These are phyloP conservation scores for Agonopterix subpropinquella DNA, from an alignment of 2,888 invertebrate species.

Conservation along the genomic window DNA sequence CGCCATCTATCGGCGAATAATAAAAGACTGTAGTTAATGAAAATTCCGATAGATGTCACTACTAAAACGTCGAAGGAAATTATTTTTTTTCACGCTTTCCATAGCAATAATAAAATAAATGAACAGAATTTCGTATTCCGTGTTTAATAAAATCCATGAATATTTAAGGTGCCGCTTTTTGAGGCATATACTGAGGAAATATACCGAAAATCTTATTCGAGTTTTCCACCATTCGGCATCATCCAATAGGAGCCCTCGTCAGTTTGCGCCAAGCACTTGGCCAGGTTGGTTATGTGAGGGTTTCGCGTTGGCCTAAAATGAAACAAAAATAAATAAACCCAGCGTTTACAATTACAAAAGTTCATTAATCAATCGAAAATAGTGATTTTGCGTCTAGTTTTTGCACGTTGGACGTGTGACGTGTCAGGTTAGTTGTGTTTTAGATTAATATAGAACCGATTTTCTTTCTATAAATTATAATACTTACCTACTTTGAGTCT, in stretches of 20 bases:
- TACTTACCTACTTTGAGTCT: no score
- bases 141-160: no score
- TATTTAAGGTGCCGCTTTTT: not conserved
- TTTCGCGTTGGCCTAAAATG: conserved; percentile 24
- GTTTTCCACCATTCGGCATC: not conserved
- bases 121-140: no score
- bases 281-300: conserved; percentile 29
- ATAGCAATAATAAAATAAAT: no score
- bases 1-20: conserved; percentile 12
- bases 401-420: no score
- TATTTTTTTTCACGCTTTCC: no score
- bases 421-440: no score
- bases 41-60: conserved; percentile 12
- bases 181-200: no score
- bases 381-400: no score
- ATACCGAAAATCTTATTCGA: not conserved
- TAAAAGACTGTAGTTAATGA: conserved; percentile 3
- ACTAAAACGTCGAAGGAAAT: not conserved
- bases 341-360: not conserved
- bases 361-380: no score
- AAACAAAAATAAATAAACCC: conserved; percentile 3
- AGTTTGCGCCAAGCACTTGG: conserved; percentile 52
- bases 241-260: conserved; percentile 21
- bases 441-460: no score
- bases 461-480: no score